Evolutionary conservation across 2,888 invertebrate genomes (phyloP), one percentile per base, ranked within the genome.

Genomic region (Oscheius sp.): DNA sequence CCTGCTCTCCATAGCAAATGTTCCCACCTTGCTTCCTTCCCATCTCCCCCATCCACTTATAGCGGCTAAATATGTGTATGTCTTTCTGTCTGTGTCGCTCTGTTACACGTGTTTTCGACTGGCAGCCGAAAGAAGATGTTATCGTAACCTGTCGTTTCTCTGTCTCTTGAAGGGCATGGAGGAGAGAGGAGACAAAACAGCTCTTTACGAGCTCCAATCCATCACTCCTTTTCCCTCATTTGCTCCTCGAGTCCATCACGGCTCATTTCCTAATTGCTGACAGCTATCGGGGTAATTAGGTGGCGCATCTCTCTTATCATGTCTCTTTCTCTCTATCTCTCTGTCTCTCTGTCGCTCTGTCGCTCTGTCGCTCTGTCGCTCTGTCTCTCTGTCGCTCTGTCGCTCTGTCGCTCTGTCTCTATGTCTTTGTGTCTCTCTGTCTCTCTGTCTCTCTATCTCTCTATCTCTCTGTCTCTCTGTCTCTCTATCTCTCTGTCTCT

Each of bases 261-360:
- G 21, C 59, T 58, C 70, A 37, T 32, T 32, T 59, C 70, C 70
- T 70, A 70, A 70, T 70, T 70, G 58, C 70, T 58, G 70, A 59
- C 70, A 70, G 47, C 58, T 48, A 55, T 53, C 53, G 11, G 13
- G 35, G 53, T 68, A 53, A 68, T 55, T 68, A 33, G 68, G 53
- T 53, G 42, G 59, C 3, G 42, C 42, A 7, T 7, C 3, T 42
- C 42, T 42, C 42, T 42, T 42, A 21, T 21, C 21, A 0, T 21
- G 21, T 21, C 21, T 21, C 21, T 21, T 21, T 21, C 21, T 21
- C 21, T 21, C 21, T 21, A 0, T 21, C 21, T 21, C 21, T 21
- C 0, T 21, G 21, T 21, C 21, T 21, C 21, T 0, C 21, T 21
- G 21, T 21, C 21, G 0, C 0, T 21, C 21, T 21, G 21, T 21